phyloP scores from a whole-genome alignment of 2,113 vertebrate genomes.

The Sula dactylatra region DNA sequence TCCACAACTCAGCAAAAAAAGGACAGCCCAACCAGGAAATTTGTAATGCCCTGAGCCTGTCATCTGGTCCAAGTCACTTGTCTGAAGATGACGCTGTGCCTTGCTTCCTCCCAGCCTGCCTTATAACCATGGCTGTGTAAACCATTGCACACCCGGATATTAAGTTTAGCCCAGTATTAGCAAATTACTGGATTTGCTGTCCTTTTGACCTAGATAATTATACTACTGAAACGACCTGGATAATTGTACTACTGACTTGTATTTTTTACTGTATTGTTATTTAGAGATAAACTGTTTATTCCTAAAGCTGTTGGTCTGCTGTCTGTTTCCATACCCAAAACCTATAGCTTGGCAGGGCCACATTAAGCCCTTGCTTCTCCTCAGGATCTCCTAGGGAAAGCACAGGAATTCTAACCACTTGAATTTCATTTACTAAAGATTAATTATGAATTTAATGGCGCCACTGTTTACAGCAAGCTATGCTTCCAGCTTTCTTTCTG shows the following conservation, averaged over 20 bases:
- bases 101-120: background rate
- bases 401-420: background rate
- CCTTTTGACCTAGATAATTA: background rate
- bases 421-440: background rate
- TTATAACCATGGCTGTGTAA: rapidly evolving
- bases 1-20: background rate
- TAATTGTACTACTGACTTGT: background rate
- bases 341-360: background rate
- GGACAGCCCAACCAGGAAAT: background rate
- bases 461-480: background rate
- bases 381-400: background rate
- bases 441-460: background rate
- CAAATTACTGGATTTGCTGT: background rate
- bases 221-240: background rate
- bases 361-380: background rate
- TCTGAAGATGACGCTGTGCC: rapidly evolving
- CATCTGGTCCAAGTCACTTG: rapidly evolving
- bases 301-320: background rate
- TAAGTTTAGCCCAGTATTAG: background rate
- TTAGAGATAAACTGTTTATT: background rate
- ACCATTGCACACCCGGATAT: too few relatives aligned
- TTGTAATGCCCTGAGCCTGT: rapidly evolving
- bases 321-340: background rate
- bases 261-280: background rate
- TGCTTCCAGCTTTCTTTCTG: background rate